phyloP scores from a whole-genome alignment of 2,797 vertebrate species.

The Sitta carolinensis region DNA sequence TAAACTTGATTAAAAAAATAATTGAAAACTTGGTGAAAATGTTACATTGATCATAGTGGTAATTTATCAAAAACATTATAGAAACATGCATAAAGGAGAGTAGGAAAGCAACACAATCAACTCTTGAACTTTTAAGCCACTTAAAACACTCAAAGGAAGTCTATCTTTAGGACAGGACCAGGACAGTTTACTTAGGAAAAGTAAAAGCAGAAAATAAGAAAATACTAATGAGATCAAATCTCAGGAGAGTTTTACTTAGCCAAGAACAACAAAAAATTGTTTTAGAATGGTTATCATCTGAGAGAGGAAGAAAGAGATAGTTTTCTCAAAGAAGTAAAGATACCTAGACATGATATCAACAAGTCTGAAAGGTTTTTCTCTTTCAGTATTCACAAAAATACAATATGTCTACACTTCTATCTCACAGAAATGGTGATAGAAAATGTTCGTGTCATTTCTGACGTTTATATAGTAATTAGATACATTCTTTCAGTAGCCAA shows the following conservation, averaged over 20 bases:
- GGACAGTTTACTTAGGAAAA: not conserved
- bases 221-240: not conserved
- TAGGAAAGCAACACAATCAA: not conserved
- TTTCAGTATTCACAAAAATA: not conserved
- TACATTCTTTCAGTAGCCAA: not conserved
- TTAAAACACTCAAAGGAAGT: not conserved
- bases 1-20: not conserved
- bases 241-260: not conserved
- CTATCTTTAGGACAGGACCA: not conserved
- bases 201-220: not conserved
- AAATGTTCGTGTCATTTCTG: not conserved
- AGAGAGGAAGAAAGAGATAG: not conserved
- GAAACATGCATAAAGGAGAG: not conserved
- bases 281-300: not conserved
- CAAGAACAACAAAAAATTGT: not conserved
- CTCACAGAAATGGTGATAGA: not conserved
- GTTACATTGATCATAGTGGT: not conserved
- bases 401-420: accelerated
- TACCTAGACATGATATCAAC: not conserved
- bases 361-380: not conserved
- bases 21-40: not conserved
- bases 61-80: not conserved
- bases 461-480: not conserved
- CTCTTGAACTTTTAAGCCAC: not conserved
- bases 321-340: not conserved